These are phyloP conservation scores for Macaria liturata DNA, from an alignment of 2,888 invertebrate species.

Conservation along the genomic window DNA sequence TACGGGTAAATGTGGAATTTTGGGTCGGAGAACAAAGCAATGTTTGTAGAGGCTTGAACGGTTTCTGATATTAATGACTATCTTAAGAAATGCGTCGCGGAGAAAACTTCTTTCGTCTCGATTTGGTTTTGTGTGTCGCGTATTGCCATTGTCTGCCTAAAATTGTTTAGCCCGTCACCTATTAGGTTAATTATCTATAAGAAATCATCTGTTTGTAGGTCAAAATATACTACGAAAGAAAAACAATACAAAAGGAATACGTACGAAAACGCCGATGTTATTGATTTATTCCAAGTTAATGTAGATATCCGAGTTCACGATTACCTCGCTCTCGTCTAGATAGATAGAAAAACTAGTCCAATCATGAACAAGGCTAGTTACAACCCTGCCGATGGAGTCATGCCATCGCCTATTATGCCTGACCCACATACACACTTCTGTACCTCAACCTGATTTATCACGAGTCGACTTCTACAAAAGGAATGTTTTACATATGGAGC, in stretches of 20 bases:
- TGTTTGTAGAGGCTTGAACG: conserved; percentile 27
- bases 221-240: not conserved
- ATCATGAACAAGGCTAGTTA: conserved; percentile 68
- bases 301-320: conserved; percentile 46
- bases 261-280: conserved; percentile 15
- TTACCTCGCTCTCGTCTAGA: conserved; percentile 66
- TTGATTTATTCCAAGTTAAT: conserved; percentile 36
- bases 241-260: not conserved
- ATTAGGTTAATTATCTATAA: conserved; percentile 6
- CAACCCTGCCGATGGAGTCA: conserved; percentile 61
- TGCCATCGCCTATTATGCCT: conserved; percentile 66
- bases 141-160: conserved; percentile 13
- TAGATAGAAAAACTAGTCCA: conserved; percentile 73
- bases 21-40: conserved; percentile 28
- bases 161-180: not conserved
- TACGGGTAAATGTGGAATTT: conserved; percentile 31
- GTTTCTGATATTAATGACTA: conserved; percentile 28
- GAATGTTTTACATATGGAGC: conserved; percentile 16
- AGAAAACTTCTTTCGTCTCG: conserved; percentile 15
- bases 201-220: conserved; percentile 4
- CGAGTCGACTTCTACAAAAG: conserved; percentile 19
- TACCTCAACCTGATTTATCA: conserved; percentile 43
- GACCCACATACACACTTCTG: conserved; percentile 63
- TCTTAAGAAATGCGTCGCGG: conserved; percentile 15
- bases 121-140: conserved; percentile 21